These are phyloP conservation scores for Ptilodon capucinus DNA, from an alignment of 2,888 invertebrate species.

Conservation along the genomic window DNA sequence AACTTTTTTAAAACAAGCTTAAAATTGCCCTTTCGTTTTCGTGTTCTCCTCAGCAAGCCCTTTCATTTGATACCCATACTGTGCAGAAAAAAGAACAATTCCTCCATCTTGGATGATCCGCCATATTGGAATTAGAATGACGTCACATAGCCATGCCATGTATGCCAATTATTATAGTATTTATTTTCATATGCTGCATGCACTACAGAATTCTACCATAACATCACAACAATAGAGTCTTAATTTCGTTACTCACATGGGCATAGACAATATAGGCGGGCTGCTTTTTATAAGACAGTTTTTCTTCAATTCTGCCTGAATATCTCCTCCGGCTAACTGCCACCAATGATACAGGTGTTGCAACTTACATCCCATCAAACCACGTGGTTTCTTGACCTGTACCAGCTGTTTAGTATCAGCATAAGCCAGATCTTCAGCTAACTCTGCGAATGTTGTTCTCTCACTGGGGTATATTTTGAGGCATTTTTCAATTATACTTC, in stretches of 20 bases:
- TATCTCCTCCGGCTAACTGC: conserved; percentile 98
- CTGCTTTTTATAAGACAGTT: conserved; percentile 94
- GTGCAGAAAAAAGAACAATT: too few relatives aligned
- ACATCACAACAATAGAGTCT: too few relatives aligned
- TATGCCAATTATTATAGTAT: too few relatives aligned
- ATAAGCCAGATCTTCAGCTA: conserved; percentile 73
- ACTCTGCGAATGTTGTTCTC: conserved; percentile 78
- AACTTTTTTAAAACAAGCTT: too few relatives aligned
- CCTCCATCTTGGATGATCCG: too few relatives aligned
- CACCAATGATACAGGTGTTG: conserved; percentile 96
- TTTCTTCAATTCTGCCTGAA: conserved; percentile 93
- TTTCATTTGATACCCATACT: too few relatives aligned
- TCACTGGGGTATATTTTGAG: conserved; percentile 85
- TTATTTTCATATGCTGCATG: too few relatives aligned
- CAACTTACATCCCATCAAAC: conserved; percentile 82
- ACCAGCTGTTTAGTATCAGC: conserved; percentile 63
- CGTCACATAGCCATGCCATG: too few relatives aligned
- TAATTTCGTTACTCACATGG: conserved; percentile 84
- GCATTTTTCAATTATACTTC: conserved; percentile 86
- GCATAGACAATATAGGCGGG: conserved; percentile 90
- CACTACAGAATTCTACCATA: too few relatives aligned
- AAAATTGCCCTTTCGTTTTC: too few relatives aligned
- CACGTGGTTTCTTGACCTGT: conserved; percentile 66
- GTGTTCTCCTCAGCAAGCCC: too few relatives aligned
- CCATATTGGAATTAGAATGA: too few relatives aligned